phyloP scores from a whole-genome alignment of 2,797 vertebrate species.

The Apogon talboti region DNA sequence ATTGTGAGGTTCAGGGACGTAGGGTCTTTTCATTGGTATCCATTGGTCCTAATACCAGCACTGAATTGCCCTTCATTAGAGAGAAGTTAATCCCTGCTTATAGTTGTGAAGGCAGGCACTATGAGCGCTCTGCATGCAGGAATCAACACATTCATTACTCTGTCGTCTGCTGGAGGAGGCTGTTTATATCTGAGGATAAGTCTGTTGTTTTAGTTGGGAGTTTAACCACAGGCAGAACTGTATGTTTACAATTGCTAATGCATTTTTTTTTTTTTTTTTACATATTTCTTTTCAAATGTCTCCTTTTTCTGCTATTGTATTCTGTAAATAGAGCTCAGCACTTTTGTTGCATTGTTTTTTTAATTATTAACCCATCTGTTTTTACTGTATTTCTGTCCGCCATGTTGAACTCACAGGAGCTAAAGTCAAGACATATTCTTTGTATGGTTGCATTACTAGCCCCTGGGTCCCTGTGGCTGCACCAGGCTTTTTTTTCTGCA shows the following conservation, averaged over 20 bases:
- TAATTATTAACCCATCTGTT: no score
- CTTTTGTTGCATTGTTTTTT: no score
- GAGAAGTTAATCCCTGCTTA: constrained; percentile 75
- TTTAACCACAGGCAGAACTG: constrained; percentile 8
- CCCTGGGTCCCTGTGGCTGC: no score
- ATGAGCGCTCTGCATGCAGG: constrained; percentile 15
- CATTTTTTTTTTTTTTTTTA: no score
- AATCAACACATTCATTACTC: constrained; percentile 55
- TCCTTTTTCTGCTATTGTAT: neutral
- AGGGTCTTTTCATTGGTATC: constrained; percentile 41
- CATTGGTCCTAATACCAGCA: constrained; percentile 52
- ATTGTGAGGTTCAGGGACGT: constrained; percentile 47
- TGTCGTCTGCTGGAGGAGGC: constrained; percentile 25
- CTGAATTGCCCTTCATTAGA: constrained; percentile 75
- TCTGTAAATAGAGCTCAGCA: no score
- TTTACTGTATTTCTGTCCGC: no score
- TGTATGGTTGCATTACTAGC: no score
- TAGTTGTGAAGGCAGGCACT: constrained; percentile 39
- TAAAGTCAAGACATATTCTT: no score
- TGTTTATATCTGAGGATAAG: constrained; percentile 33
- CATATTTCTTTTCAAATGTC: constrained; percentile 20
- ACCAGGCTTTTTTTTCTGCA: no score
- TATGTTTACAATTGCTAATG: neutral
- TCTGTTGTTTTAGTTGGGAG: constrained; percentile 15
- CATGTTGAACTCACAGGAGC: no score